A percentile compares a stretch with the other conserved stretches of the same genome.
phyloP scores from a whole-genome alignment of 2,113 vertebrate genomes.

The Hypomesus transpacificus region DNA sequence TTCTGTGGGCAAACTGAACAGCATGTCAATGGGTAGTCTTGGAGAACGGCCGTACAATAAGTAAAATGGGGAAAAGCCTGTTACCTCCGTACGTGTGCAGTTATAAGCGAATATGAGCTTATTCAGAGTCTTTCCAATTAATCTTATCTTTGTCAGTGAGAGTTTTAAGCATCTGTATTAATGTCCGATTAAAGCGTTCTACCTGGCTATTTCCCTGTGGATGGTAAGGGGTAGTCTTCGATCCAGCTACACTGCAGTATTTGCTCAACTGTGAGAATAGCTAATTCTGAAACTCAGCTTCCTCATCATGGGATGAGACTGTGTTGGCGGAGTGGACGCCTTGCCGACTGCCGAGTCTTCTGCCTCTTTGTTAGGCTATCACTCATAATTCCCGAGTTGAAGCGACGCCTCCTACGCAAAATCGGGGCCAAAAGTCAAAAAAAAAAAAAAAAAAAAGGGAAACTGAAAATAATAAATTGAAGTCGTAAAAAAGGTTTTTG shows the following conservation, averaged over 20 bases:
- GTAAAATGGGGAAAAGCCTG: neutral
- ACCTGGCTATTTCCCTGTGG: conserved; percentile 14
- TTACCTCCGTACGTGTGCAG: neutral
- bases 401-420: no score
- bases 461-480: no score
- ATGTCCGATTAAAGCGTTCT: conserved; percentile 1
- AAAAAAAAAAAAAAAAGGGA: no score
- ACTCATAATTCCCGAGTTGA: no score
- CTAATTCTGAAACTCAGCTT: conserved; percentile 8
- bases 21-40: neutral
- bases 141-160: neutral
- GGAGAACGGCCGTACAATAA: neutral
- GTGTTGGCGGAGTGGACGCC: no score
- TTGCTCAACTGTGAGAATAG: neutral
- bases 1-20: neutral
- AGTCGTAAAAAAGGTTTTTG: no score
- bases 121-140: conserved; percentile 19
- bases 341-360: no score
- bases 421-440: no score
- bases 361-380: no score
- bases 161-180: conserved; percentile 6
- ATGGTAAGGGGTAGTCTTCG: neutral
- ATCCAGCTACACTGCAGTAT: neutral
- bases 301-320: conserved; percentile 17
- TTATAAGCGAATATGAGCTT: conserved; percentile 5